Base-by-base conservation (phyloP, 2,888 invertebrate species). In the Octonoba sinensis region DNA sequence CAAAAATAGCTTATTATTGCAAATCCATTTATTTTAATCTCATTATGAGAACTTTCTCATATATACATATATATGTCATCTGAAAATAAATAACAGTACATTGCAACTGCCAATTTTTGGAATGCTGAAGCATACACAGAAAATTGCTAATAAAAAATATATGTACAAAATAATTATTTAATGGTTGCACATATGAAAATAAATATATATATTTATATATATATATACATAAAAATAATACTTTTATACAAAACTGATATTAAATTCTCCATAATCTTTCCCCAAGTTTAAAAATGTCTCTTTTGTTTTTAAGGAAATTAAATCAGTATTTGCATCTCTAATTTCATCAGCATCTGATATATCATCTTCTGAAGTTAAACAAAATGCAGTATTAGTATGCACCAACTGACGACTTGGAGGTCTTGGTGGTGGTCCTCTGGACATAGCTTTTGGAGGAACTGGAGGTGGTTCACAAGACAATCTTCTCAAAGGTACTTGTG, bases 391-490 rank as follows among this genome's bases (percentile, higher is more conserved):
- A 60, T 77, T 84, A 46, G 69, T 66, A 65, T 60, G 71, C 12
- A 74, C 57, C 11, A 77, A 44, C 22, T 82, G 84, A 11, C 84
- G 73, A 49, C 84, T 84, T 15, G 84, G 84, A 44, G 84, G 84
- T 0, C 84, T 60, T n/a, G 84, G 84, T 16, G 84, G 84, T 16
- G 84, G 84, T 1, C 84, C 84, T 66, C 84, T 67, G 20, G 84
- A 64, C 22, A 70, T 46, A 36, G 93, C 93, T 89, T 93, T 93
- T 22, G 93, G 93, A 24, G 93, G 93, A 85, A 93, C 89, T 4
- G 93, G 93, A 0, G 93, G 93, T 54, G 93, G 93, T 66, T 75
- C 77, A 69, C 57, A 73, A 20, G 69, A 82, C 46, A 83, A 65
- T 66, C 83, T 56, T 24, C 84, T 66, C 18, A 73, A 24, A 56